A percentile compares a stretch with the other conserved stretches of the same genome.
These are phyloP conservation scores for Lobophora halterata DNA, from an alignment of 2,888 invertebrate species.

Conservation along the genomic window DNA sequence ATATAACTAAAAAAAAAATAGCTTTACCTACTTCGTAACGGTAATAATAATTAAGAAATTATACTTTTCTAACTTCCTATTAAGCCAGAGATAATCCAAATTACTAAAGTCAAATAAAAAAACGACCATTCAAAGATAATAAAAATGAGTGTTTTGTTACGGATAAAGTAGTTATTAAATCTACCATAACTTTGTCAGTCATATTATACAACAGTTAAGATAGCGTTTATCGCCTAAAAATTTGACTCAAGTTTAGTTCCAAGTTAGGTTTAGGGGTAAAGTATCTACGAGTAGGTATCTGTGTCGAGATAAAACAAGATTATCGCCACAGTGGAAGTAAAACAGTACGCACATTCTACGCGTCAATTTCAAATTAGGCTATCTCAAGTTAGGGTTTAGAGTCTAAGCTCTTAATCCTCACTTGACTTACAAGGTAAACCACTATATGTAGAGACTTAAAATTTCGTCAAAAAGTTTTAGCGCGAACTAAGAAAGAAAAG, in stretches of 20 bases:
- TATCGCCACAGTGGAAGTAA: constrained; percentile 34
- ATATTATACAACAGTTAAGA: constrained; percentile 64
- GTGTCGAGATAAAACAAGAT: constrained; percentile 57
- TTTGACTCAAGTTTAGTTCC: constrained; percentile 53
- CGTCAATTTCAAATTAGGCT: too few species aligned
- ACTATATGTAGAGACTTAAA: too few species aligned
- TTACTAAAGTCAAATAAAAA: constrained; percentile 45
- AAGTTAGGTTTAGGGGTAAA: constrained; percentile 38
- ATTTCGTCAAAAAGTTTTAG: too few species aligned
- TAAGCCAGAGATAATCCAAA: constrained; percentile 57
- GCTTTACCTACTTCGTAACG: too few species aligned
- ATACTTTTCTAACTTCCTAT: too few species aligned
- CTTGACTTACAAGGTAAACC: too few species aligned
- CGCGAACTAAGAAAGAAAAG: too few species aligned
- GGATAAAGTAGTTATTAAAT: constrained; percentile 62
- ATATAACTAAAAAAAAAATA: too few species aligned
- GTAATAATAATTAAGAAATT: too few species aligned
- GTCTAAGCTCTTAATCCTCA: too few species aligned
- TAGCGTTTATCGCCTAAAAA: constrained; percentile 58
- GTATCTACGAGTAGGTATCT: too few species aligned
- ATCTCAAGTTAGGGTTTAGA: too few species aligned
- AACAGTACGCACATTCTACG: constrained; percentile 5
- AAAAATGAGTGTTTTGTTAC: constrained; percentile 53
- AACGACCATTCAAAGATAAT: constrained; percentile 51
- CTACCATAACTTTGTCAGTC: constrained; percentile 48